These are phyloP conservation scores for Pseudomyrmex concolor DNA, from an alignment of 1,140 invertebrate genomes.

Conservation along the genomic window DNA sequence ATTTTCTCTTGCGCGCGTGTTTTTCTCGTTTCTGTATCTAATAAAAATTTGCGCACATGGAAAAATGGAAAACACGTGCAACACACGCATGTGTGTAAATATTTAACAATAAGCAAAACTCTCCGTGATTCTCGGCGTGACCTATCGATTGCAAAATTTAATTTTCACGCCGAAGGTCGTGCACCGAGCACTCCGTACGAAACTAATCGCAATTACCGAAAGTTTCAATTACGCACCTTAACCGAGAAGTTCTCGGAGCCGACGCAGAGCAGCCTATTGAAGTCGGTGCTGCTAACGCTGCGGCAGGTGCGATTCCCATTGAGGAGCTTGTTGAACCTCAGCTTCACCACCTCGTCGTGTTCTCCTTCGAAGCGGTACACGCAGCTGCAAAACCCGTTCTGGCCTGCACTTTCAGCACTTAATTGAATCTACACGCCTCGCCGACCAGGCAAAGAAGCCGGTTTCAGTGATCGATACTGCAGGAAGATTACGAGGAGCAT, in stretches of 20 bases:
- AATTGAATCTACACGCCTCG: conserved; percentile 68
- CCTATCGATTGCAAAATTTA: background rate
- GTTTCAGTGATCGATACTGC: conserved; percentile 59
- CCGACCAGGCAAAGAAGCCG: conserved; percentile 64
- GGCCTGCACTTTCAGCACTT: conserved; percentile 67
- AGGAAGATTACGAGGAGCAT: conserved; percentile 56
- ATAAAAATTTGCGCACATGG: too few relatives aligned
- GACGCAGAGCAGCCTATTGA: conserved; percentile 89
- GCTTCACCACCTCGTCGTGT: conserved; percentile 90
- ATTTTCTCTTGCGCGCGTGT: too few relatives aligned
- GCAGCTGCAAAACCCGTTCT: conserved; percentile 87
- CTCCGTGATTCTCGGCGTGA: too few relatives aligned
- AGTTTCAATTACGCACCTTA: conserved; percentile 76
- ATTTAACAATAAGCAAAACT: too few relatives aligned
- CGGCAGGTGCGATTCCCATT: conserved; percentile 88
- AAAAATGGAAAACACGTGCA: too few relatives aligned
- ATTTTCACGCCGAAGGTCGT: background rate
- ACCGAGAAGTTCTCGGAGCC: conserved; percentile 81
- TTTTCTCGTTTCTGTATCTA: too few relatives aligned
- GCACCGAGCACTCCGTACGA: background rate
- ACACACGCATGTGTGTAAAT: too few relatives aligned
- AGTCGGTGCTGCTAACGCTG: conserved; percentile 88
- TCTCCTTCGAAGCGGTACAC: conserved; percentile 94
- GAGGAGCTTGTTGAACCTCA: conserved; percentile 88
- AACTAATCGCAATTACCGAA: conserved; percentile 37